Base-by-base conservation (phyloP, 2,888 invertebrate genomes). In the Sipunculus nudus region DNA sequence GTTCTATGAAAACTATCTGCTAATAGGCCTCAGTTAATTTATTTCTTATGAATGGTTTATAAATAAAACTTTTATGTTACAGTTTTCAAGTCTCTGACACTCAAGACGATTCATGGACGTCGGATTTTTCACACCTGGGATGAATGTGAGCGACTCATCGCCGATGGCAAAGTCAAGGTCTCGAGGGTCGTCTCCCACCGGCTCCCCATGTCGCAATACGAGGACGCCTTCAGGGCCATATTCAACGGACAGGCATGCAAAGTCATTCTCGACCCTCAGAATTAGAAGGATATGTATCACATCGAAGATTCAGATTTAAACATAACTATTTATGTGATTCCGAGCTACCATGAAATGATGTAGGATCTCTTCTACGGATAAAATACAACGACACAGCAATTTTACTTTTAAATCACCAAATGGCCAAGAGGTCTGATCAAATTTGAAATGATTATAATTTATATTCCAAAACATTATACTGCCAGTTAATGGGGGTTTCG, bases 51-150 rank as follows among this genome's bases (percentile, higher is more conserved):
- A n/a, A n/a, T n/a, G n/a, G n/a, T n/a, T n/a, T n/a, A n/a, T n/a
- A n/a, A n/a, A n/a, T n/a, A n/a, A n/a, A n/a, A n/a, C n/a, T n/a
- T 31, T 46, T 47, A 35, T 43, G 6, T 69, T 72, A 23, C 68
- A 78, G 78, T 78, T 13, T 78, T 79, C 63, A 79, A 79, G 58
- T 71, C 75, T 3, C 53, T 78, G 40, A 77, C 77, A 1, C 49
- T 79, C 45, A 73, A 71, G 49, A 78, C 77, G 0, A 74, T 78
- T 1, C 78, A 78, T 58, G 79, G 79, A 0, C 71, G 79, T 16
- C 67, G 71, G 29, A 77, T 79, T 23, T 78, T 71, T 63, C 78
- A 78, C 61, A 79, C 77, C 2, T 79, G 79, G 79, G 59, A 68
- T 39, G 71, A 76, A 47, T 69, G 68, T 23, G 79, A 79, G 60